Evolutionary conservation across 1,140 invertebrate species (phyloP), one percentile per base, ranked within the genome.

Genomic region (Psilanteris sp.): DNA sequence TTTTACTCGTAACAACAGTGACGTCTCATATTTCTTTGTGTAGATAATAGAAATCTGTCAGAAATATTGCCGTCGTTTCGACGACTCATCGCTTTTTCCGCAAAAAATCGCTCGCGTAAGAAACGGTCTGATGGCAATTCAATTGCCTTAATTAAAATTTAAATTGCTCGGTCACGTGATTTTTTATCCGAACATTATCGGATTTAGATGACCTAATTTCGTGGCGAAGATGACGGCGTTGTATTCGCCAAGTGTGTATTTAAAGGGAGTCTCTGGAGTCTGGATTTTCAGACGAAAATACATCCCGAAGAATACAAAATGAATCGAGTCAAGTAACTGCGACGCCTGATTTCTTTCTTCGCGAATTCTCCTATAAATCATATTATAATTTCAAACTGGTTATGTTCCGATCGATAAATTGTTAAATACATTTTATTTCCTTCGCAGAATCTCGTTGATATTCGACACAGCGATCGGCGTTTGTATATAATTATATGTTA

Each of bases 401-500:
- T 22, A 13, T 13, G 26, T 15, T 26, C 24, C 11, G 20, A 15
- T 10, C 14, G 14, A 14, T 26, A 13, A 26, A 16, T 4, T 9
- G 39, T n/a, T 11, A 16, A 36, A 52, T 32, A 9, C 48, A n/a
- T n/a, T n/a, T n/a, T n/a, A n/a, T n/a, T 52, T 16, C 32, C 34
- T 7, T 18, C 10, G 27, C 31, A 22, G 11, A 32, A 29, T 32
- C 8, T 2, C 6, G n/a, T 31, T 15, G 32, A 55, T 41, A 41
- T 26, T 44, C 39, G 16, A 59, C 26, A 44, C 39, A 26, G 29
- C 16, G 37, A 22, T 34, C 54, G 24, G 44, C 39, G 34, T 59
- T 59, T 44, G 26, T 15, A 44, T 24, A 10, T 55, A 55, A 59
- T 59, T 59, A 59, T 44, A 59, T 59, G 43, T 44, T 11, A 24